Base-by-base conservation (phyloP, 1,140 invertebrate species). In the Lucilia cuprina region DNA sequence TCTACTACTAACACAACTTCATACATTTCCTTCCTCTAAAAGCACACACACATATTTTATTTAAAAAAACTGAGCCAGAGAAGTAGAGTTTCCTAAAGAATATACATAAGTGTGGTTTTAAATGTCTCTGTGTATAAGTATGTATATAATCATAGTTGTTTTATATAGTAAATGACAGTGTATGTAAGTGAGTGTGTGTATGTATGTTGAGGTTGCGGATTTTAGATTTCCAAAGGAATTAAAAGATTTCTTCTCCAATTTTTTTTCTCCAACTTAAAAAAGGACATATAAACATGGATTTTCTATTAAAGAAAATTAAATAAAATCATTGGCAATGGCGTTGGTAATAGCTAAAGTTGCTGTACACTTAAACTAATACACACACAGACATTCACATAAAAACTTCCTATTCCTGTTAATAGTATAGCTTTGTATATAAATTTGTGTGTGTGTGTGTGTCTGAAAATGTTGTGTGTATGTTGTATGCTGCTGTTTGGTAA, bases 301-400 rank as follows among this genome's bases (percentile, higher is more conserved):
- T 88, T 86, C 88, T 83, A 87, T 88, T 87, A 88, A 86, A 87
- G 87, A 84, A 88, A 88, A 88, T 88, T 88, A 88, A 88, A 88
- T 87, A 85, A 47, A 77, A 25, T 84, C 75, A 78, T 78, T 78
- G 75, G 34, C 35, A 78, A 78, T 78, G 75, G 41, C 41, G 65
- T 70, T 70, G 7, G 65, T 25, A 70, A 25, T 70, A 25, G 65
- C 55, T 60, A 60, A 60, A 60, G 55, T 60, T 60, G 5, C 2
- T 17, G 14, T n/a, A 60, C 55, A 60, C 55, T n/a, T 17, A 17
- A 17, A n/a, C 55, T 17, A 17, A 60, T n/a, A 60, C 55, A 41
- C 41, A 41, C 7, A 41, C 5, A 10, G 3, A n/a, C 13, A 60
- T 60, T 13, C 55, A 60, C 25, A 2, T 17, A 2, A 1, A 60